Conservation (phyloP, 1,140 invertebrate species). For the Drosophila sp. region DNA sequence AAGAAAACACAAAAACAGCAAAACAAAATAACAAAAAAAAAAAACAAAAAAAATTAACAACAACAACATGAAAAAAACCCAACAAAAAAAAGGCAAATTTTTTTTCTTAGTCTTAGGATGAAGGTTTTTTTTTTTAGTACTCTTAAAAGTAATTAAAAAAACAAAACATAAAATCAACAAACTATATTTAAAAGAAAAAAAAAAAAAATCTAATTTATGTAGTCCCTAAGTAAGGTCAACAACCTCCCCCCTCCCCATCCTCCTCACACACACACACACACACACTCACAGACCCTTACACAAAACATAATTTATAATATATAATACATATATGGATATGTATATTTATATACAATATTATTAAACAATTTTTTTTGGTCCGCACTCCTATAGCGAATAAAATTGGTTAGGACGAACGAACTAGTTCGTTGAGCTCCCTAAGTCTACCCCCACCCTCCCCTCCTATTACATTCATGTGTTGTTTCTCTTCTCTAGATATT, state of each 20-base stretch:
- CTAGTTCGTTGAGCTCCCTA: neutral
- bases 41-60: conserved; percentile 25
- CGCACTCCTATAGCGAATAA: conserved; percentile 1
- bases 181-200: conserved; percentile 43
- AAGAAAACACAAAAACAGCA: conserved; percentile 13
- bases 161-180: conserved; percentile 1
- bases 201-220: conserved; percentile 71
- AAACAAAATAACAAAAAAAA: conserved; percentile 22
- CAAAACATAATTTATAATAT: neutral
- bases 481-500: neutral
- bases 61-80: conserved; percentile 27
- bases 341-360: neutral
- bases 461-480: neutral
- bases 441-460: neutral
- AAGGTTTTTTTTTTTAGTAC: conserved; percentile 73
- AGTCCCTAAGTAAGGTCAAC: conserved; percentile 65
- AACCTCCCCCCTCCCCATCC: neutral
- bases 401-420: neutral
- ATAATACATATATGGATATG: neutral
- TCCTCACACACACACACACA: conserved; percentile 37
- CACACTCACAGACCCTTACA: neutral
- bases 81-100: conserved; percentile 52
- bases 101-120: conserved; percentile 76
- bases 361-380: neutral
- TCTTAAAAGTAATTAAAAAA: conserved; percentile 63